Evolutionary conservation across 2,797 vertebrate genomes (phyloP).

Genomic region (Epinephelus coioides): DNA sequence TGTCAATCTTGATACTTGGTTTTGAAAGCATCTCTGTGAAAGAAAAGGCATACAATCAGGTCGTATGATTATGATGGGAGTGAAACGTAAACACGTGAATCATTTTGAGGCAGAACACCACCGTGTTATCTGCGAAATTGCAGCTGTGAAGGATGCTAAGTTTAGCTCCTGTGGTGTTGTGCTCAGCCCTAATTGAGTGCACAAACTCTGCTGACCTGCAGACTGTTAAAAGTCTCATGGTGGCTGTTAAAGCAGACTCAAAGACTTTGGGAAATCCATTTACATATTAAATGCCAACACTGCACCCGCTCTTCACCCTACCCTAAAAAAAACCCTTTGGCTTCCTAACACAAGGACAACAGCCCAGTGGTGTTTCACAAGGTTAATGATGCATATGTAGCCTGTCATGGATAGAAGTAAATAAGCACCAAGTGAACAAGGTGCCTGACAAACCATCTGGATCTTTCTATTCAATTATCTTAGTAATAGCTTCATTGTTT

Average conservation of each 20-base stretch:
- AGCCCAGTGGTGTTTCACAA: slow-evolving; percentile 38
- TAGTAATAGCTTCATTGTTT: slow-evolving; percentile 23
- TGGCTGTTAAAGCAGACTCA: slow-evolving; percentile 41
- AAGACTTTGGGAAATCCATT: slow-evolving; percentile 55
- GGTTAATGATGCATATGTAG: slow-evolving; percentile 50
- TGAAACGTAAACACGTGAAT: slow-evolving; percentile 27
- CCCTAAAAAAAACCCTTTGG: background rate
- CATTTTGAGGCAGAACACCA: slow-evolving; percentile 33
- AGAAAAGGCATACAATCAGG: slow-evolving; percentile 31
- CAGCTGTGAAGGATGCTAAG: slow-evolving; percentile 57
- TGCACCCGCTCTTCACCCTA: background rate
- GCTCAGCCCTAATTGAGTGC: slow-evolving; percentile 58
- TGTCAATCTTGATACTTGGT: background rate
- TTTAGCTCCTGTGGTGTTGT: slow-evolving; percentile 60
- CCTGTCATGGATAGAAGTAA: slow-evolving; percentile 49
- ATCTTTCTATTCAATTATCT: slow-evolving; percentile 25
- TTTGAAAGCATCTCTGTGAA: slow-evolving; percentile 24
- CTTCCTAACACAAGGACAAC: slow-evolving; percentile 11
- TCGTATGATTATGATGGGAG: slow-evolving; percentile 14
- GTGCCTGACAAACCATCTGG: slow-evolving; percentile 47
- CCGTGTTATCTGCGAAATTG: slow-evolving; percentile 53
- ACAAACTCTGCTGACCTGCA: slow-evolving; percentile 69
- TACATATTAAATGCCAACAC: slow-evolving; percentile 60
- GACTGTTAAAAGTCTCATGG: slow-evolving; percentile 57
- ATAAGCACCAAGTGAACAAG: slow-evolving; percentile 29